Conservation (phyloP, 1,140 invertebrate genomes). For the Agraylea sexmaculata region DNA sequence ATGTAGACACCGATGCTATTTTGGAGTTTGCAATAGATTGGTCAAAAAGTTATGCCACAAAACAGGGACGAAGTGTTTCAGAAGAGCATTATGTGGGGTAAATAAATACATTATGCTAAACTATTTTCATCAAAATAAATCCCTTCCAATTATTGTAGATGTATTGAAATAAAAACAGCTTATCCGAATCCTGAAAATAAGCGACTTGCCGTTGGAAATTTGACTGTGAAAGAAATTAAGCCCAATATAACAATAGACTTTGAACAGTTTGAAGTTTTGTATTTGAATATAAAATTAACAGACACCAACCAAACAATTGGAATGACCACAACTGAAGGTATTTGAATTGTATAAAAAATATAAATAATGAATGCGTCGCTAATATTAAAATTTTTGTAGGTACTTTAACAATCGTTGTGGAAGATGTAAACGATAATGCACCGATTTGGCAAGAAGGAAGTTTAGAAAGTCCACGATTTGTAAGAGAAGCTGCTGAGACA, state of each 20-base stretch:
- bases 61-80: conserved; percentile 32
- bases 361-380: no score
- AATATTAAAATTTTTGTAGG: no score
- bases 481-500: conserved; percentile 30
- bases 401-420: conserved; percentile 34
- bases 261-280: conserved; percentile 42
- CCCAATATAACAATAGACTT: conserved; percentile 39
- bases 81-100: conserved; percentile 26
- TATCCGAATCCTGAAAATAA: conserved; percentile 23
- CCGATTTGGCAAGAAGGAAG: conserved; percentile 34
- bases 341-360: no score
- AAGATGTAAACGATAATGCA: conserved; percentile 42
- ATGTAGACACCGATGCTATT: conserved; percentile 41
- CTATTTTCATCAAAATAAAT: background rate
- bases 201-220: conserved; percentile 24
- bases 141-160: conserved; percentile 23
- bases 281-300: conserved; percentile 33
- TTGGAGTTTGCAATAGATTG: conserved; percentile 43
- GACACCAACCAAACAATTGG: conserved; percentile 34
- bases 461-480: conserved; percentile 25
- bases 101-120: background rate
- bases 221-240: conserved; percentile 30
- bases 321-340: conserved; percentile 31
- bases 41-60: conserved; percentile 39
- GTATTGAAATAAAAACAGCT: conserved; percentile 30